phyloP scores from a whole-genome alignment of 2,113 vertebrate species.

The Junco hyemalis region DNA sequence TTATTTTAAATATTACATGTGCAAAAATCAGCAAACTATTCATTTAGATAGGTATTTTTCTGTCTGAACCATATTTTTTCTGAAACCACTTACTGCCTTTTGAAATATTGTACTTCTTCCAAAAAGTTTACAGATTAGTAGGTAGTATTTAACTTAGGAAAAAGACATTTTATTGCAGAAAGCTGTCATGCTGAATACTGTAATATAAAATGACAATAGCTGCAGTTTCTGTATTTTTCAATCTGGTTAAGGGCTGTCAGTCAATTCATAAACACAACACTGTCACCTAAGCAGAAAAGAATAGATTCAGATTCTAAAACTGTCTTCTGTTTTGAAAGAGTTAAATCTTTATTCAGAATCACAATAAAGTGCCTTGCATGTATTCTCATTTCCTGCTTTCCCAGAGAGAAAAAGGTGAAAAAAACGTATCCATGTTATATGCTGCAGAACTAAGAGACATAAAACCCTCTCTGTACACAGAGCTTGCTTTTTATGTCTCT shows the following conservation, averaged over 20 bases:
- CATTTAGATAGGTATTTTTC: neutral
- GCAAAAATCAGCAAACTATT: neutral
- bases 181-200: neutral
- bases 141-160: neutral
- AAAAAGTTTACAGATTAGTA: neutral
- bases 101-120: neutral
- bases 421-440: neutral
- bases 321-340: neutral
- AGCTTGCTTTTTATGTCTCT: neutral
- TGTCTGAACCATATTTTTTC: neutral
- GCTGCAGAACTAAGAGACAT: neutral
- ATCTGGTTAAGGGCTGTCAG: neutral
- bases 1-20: neutral
- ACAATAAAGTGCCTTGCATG: neutral
- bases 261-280: neutral
- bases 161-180: neutral
- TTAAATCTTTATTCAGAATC: neutral
- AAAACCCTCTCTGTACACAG: neutral
- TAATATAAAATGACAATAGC: neutral
- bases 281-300: neutral
- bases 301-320: neutral
- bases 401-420: neutral
- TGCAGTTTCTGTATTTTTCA: neutral
- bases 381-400: neutral
- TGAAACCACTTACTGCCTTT: neutral